These are phyloP conservation scores for Crocallis elinguaria DNA, from an alignment of 2,888 invertebrate species.

Conservation along the genomic window DNA sequence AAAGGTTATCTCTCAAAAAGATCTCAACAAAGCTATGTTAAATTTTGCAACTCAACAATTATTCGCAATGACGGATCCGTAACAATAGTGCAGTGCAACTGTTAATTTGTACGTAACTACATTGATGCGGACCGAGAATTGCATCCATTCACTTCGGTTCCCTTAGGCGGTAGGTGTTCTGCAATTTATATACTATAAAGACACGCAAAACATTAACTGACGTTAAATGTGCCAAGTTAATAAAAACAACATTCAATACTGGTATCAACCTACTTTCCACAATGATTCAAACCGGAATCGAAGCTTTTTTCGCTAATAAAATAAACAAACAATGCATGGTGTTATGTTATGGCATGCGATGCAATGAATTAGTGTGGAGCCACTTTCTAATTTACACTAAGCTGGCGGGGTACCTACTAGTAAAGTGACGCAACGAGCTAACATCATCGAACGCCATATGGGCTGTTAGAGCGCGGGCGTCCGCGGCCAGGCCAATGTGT, in stretches of 20 bases:
- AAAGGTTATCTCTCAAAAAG: not conserved
- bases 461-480: slow-evolving; percentile 47
- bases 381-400: slow-evolving; percentile 74
- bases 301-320: slow-evolving; percentile 23
- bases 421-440: slow-evolving; percentile 57
- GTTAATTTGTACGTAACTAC: no score
- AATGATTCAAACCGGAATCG: slow-evolving; percentile 14
- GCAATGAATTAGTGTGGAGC: slow-evolving; percentile 53
- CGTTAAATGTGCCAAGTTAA: not conserved
- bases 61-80: not conserved
- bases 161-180: not conserved
- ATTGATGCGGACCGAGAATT: not conserved
- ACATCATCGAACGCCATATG: slow-evolving; percentile 49
- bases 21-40: not conserved
- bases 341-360: slow-evolving; percentile 40
- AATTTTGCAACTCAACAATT: not conserved
- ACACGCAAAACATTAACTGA: no score
- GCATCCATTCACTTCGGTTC: not conserved
- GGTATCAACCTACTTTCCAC: slow-evolving; percentile 9
- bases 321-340: slow-evolving; percentile 30
- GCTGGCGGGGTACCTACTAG: slow-evolving; percentile 42
- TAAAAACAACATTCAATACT: not conserved
- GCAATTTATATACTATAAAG: no score
- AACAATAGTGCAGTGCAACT: not conserved
- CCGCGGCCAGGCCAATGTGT: slow-evolving; percentile 33